Conservation (phyloP, 2,113 vertebrate genomes). For the Pyrgilauda ruficollis region DNA sequence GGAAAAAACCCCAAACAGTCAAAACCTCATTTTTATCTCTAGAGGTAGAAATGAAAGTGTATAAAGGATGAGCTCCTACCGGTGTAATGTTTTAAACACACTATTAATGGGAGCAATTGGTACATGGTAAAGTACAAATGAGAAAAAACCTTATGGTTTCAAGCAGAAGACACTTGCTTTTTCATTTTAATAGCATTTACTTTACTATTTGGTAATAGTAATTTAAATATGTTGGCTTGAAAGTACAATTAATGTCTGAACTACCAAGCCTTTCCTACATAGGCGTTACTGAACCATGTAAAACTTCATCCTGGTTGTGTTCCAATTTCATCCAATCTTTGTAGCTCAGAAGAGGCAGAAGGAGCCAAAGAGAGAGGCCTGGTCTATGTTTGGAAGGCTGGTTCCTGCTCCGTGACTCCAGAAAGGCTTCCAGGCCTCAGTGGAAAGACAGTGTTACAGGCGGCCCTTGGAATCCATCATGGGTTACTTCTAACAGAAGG, state of each 20-base stretch:
- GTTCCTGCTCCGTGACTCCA: constrained; percentile 82
- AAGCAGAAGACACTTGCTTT: neutral
- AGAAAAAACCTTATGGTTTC: neutral
- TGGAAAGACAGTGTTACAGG: constrained; percentile 86
- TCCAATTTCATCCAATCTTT: neutral
- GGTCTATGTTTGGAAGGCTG: constrained; percentile 89
- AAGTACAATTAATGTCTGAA: neutral
- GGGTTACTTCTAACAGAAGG: constrained; percentile 90
- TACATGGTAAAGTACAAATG: neutral
- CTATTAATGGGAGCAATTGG: neutral
- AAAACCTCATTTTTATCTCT: neutral
- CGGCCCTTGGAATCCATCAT: constrained; percentile 85
- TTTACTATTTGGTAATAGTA: neutral
- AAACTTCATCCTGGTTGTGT: neutral
- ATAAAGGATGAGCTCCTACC: neutral
- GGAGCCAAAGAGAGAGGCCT: constrained; percentile 83
- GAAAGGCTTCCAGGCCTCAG: constrained; percentile 82
- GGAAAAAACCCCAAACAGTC: rapidly evolving
- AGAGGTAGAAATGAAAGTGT: neutral
- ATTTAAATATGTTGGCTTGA: neutral
- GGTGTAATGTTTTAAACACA: neutral
- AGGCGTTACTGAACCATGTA: neutral
- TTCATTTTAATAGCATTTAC: neutral
- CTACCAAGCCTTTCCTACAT: neutral
- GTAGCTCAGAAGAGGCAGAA: constrained; percentile 83